These are phyloP conservation scores for Heliconius hewitsoni DNA, from an alignment of 1,140 invertebrate species.

Conservation along the genomic window DNA sequence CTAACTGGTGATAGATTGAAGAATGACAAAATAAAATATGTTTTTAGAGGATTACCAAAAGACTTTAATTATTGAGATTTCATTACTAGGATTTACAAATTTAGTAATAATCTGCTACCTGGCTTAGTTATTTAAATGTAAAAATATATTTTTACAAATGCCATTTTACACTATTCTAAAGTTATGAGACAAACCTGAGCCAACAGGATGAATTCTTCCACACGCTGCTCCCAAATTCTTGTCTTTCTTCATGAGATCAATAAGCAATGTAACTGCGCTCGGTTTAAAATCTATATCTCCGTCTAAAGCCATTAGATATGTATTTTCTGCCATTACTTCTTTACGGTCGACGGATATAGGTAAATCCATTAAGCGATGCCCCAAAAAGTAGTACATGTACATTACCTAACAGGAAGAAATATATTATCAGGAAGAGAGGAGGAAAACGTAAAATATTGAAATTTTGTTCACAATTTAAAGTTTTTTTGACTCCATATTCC, in stretches of 20 bases:
- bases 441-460: no score
- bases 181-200: conserved; percentile 84
- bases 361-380: conserved; percentile 95
- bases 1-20: no score
- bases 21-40: no score
- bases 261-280: conserved; percentile 93
- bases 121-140: no score
- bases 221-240: conserved; percentile 98
- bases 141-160: background rate
- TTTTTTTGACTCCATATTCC: no score
- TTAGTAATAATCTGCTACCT: no score
- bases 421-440: background rate
- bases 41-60: no score
- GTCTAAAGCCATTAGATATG: conserved; percentile 96
- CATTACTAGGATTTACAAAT: no score
- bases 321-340: conserved; percentile 97
- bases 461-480: no score
- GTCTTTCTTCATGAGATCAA: conserved; percentile 99
- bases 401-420: conserved; percentile 86
- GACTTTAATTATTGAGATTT: no score
- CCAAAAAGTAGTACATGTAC: conserved; percentile 99
- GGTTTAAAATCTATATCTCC: conserved; percentile 99
- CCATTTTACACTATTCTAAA: no score
- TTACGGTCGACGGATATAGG: conserved; percentile 95
- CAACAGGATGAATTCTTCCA: conserved; percentile 98